These are phyloP conservation scores for Papilio protenor DNA, from an alignment of 2,888 invertebrate genomes.

Conservation along the genomic window DNA sequence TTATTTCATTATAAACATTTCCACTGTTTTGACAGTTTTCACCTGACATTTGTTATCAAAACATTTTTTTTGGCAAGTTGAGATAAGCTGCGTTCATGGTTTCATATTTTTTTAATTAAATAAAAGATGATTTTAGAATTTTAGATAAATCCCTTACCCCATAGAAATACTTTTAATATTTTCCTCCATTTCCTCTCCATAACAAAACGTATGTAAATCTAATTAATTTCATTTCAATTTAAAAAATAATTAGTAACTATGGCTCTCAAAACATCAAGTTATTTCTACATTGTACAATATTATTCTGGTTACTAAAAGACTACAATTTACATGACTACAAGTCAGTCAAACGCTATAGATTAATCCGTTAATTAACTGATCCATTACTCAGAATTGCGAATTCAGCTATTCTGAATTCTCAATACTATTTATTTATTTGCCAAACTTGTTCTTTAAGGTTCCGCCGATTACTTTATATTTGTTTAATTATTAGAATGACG, in stretches of 20 bases:
- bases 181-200: too few species aligned
- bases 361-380: not conserved
- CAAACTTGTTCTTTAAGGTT: not conserved
- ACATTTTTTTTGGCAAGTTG: not conserved
- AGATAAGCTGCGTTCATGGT: slow-evolving; percentile 14
- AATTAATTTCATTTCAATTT: not conserved
- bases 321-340: too few species aligned
- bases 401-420: too few species aligned
- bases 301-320: too few species aligned
- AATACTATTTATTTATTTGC: not conserved
- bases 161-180: too few species aligned
- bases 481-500: not conserved
- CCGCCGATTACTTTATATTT: not conserved
- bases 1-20: not conserved
- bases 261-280: not conserved
- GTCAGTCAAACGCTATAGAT: too few species aligned
- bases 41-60: slow-evolving; percentile 31
- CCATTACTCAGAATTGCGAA: not conserved
- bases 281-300: too few species aligned
- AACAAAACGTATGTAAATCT: not conserved
- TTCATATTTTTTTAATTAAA: not conserved
- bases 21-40: slow-evolving; percentile 33
- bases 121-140: not conserved
- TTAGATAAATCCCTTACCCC: not conserved
- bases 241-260: not conserved